phyloP scores from a whole-genome alignment of 35 echinoderm and acorn worm species.

The Amphiura filiformis region DNA sequence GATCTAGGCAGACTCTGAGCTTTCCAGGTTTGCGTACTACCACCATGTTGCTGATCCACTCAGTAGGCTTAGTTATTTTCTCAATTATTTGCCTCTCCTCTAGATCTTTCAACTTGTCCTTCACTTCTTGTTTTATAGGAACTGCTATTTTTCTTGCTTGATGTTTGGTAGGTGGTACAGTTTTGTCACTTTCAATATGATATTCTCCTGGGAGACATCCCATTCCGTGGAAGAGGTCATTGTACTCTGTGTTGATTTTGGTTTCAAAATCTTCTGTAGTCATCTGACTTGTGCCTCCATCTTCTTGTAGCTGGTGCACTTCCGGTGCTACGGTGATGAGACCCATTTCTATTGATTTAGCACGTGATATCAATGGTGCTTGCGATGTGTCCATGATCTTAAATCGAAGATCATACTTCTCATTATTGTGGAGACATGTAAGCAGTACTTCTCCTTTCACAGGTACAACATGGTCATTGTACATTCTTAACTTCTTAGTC shows the following conservation, averaged over 20 bases:
- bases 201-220: slow-evolving; percentile 58
- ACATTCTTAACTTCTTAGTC: slow-evolving; percentile 1
- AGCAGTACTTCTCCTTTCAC: not conserved
- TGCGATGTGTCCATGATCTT: not conserved
- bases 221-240: slow-evolving; percentile 63
- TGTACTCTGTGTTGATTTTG: slow-evolving; percentile 4
- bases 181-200: slow-evolving; percentile 35
- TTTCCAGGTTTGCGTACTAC: slow-evolving; percentile 36
- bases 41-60: slow-evolving; percentile 68
- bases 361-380: not conserved
- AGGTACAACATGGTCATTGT: not conserved
- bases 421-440: not conserved
- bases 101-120: slow-evolving; percentile 51
- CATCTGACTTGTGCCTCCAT: not conserved
- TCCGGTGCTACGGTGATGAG: not conserved
- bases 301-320: not conserved
- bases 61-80: slow-evolving; percentile 44
- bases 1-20: slow-evolving; percentile 18
- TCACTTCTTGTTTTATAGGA: slow-evolving; percentile 41
- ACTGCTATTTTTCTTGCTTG: slow-evolving; percentile 67
- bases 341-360: not conserved
- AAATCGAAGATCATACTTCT: not conserved
- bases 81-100: slow-evolving; percentile 37
- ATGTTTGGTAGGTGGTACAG: slow-evolving; percentile 51
- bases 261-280: not conserved